Percentiles rank a stretch among this genome's conserved stretches.
Conservation (phyloP, 2,888 invertebrate genomes). For the Dicyrtoma fusca region DNA sequence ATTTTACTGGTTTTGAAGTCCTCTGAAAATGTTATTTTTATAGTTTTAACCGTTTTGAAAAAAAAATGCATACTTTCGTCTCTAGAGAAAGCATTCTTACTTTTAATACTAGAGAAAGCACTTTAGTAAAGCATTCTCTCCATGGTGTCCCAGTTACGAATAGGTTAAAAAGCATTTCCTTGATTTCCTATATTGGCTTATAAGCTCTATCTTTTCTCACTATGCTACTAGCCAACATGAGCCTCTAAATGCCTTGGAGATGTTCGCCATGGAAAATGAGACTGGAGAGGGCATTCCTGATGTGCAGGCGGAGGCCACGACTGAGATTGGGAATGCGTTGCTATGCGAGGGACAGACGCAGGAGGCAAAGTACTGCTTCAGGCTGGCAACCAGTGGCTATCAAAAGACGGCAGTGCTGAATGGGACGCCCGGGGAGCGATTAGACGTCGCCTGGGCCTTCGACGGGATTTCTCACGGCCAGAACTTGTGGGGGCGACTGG, state of each 20-base stretch:
- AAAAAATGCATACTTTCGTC: no score
- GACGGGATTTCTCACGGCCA: slow-evolving; percentile 46
- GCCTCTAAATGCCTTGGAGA: slow-evolving; percentile 47
- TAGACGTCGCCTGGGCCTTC: slow-evolving; percentile 43
- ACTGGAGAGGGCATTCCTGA: slow-evolving; percentile 37
- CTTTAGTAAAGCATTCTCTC: no score
- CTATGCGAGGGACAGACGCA: slow-evolving; percentile 49
- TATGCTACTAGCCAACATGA: slow-evolving; percentile 29
- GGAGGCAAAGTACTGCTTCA: slow-evolving; percentile 49
- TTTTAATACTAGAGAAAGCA: no score
- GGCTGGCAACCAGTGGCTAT: slow-evolving; percentile 36
- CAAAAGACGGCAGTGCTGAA: not conserved
- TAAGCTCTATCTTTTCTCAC: no score
- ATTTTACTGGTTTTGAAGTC: no score
- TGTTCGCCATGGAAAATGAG: slow-evolving; percentile 48
- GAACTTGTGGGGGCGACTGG: slow-evolving; percentile 46
- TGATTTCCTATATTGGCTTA: no score
- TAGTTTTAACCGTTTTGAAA: no score
- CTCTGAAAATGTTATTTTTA: no score
- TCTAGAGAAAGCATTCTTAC: no score
- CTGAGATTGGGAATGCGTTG: slow-evolving; percentile 46
- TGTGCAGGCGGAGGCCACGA: slow-evolving; percentile 48
- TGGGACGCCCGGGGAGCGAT: slow-evolving; percentile 6
- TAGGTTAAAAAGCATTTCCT: no score
- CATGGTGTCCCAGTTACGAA: no score